These are phyloP conservation scores for Apteryx owenii DNA, from an alignment of 2,113 vertebrate species.

Conservation along the genomic window DNA sequence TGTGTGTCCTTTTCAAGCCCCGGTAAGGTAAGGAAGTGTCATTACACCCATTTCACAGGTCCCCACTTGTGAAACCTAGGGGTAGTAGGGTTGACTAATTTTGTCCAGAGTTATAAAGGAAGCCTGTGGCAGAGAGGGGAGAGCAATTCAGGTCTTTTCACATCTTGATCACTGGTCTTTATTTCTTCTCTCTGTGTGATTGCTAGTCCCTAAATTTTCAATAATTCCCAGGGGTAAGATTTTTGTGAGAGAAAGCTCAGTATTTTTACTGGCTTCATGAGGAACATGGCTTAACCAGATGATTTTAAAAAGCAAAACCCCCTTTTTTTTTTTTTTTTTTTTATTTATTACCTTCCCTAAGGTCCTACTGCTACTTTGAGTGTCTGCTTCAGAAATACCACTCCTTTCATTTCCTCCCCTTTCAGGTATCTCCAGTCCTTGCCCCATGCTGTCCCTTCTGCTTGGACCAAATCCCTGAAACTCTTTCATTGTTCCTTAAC, in stretches of 20 bases:
- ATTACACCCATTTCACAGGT: background rate
- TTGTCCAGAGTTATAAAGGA: background rate
- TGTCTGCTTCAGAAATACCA: background rate
- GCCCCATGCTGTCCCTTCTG: background rate
- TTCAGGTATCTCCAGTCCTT: background rate
- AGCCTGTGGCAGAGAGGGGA: background rate
- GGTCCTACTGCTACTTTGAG: background rate
- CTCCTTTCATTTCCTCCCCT: background rate
- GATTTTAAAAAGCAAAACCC: conserved; percentile 18
- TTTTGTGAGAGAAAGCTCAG: background rate
- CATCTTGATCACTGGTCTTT: background rate
- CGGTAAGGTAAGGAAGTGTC: background rate
- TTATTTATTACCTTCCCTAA: background rate
- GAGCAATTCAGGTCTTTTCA: background rate
- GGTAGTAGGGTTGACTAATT: background rate
- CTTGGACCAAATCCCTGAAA: background rate
- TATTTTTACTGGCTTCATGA: background rate
- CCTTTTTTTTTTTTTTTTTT: background rate
- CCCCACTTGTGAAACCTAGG: background rate
- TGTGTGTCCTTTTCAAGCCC: background rate
- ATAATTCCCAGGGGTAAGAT: background rate
- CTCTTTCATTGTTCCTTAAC: background rate
- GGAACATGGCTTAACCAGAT: background rate
- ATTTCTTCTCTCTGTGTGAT: background rate
- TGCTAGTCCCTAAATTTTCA: conserved; percentile 7